phyloP scores from a whole-genome alignment of 1,140 invertebrate species.

The Portunus trituberculatus region DNA sequence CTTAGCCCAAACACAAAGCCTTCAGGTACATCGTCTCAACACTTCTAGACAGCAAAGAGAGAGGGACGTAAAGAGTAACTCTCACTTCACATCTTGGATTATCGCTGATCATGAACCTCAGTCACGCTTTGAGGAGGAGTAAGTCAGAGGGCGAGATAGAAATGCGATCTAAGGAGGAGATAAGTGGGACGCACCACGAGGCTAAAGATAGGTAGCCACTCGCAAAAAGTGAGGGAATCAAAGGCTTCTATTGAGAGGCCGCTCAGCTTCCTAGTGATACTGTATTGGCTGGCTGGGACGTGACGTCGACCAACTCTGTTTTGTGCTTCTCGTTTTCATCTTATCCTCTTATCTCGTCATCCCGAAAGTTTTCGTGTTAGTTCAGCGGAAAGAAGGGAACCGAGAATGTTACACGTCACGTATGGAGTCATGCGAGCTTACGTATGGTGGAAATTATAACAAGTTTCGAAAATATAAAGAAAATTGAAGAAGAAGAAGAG shows the following conservation, averaged over 20 bases:
- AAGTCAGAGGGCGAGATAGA: no score
- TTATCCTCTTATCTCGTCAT: not conserved
- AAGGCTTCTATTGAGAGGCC: not conserved
- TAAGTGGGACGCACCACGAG: no score
- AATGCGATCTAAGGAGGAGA: no score
- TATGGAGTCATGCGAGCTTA: not conserved
- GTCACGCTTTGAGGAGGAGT: no score
- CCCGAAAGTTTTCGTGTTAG: not conserved
- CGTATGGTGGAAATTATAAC: not conserved
- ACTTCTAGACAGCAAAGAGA: not conserved
- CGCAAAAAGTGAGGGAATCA: no score
- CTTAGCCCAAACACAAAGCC: no score
- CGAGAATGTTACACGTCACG: not conserved
- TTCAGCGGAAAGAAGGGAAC: not conserved
- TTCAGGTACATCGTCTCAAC: no score
- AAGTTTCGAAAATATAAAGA: not conserved
- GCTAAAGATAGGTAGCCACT: no score
- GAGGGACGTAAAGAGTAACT: no score
- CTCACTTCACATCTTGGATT: no score
- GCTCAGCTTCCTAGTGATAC: not conserved
- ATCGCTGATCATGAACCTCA: no score
- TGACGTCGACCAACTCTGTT: not conserved
- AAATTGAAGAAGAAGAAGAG: not conserved
- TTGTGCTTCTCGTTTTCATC: not conserved
- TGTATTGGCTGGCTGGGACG: not conserved